Conservation (phyloP, 2,888 invertebrate genomes). For the Hydriomena furcata region DNA sequence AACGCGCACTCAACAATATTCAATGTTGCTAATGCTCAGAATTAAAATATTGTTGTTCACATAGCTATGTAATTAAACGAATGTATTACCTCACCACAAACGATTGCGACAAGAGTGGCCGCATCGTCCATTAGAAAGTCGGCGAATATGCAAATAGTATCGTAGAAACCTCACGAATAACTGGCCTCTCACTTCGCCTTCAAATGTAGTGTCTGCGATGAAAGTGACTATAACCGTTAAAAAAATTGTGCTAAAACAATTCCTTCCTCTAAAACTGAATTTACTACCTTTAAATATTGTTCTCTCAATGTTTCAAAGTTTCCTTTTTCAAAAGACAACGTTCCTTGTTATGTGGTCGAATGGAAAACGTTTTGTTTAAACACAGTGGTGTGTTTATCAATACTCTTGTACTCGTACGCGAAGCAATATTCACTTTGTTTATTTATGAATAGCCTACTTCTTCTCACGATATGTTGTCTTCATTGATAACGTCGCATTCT, state of each 20-base stretch:
- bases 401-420: slow-evolving; percentile 49
- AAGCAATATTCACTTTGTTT: slow-evolving; percentile 55
- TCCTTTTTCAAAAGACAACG: slow-evolving; percentile 41
- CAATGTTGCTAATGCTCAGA: slow-evolving; percentile 66
- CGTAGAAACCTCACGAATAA: slow-evolving; percentile 83
- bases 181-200: slow-evolving; percentile 81
- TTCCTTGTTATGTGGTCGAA: slow-evolving; percentile 47
- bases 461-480: slow-evolving; percentile 48
- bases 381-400: slow-evolving; percentile 61
- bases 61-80: slow-evolving; percentile 75
- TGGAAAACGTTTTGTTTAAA: slow-evolving; percentile 58
- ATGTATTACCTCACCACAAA: slow-evolving; percentile 79
- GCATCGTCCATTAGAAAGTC: slow-evolving; percentile 83
- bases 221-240: slow-evolving; percentile 81
- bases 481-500: slow-evolving; percentile 11
- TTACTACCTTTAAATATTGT: slow-evolving; percentile 35
- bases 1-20: slow-evolving; percentile 53
- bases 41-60: slow-evolving; percentile 63
- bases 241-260: slow-evolving; percentile 75
- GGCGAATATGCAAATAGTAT: slow-evolving; percentile 83
- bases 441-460: slow-evolving; percentile 54
- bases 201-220: slow-evolving; percentile 77
- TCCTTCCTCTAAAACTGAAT: slow-evolving; percentile 63
- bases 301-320: slow-evolving; percentile 34
- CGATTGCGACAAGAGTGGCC: slow-evolving; percentile 80